Evolutionary conservation across 2,797 vertebrate genomes (phyloP), one percentile per base, ranked within the genome.

Genomic region (Allobates femoralis): DNA sequence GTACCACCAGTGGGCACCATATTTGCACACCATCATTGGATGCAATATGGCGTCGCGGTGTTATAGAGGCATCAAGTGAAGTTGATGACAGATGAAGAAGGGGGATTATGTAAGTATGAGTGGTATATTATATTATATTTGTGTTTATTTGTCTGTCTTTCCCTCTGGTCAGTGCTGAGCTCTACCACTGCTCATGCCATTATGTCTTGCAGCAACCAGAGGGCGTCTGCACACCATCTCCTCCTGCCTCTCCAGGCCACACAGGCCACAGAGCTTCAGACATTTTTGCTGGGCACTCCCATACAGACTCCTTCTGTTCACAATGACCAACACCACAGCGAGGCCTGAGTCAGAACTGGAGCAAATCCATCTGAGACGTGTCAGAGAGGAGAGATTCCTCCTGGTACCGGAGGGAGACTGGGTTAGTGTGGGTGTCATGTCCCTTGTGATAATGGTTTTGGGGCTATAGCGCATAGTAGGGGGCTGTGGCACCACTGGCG

Each of bases 361-460:
- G 28, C 93, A 93, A 0, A 95, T 98, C 81, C 94, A 92, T 3
- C 90, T 99, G 77, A 97, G 96, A 87, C 95, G 96, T 0, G 87
- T 97, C 32, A 96, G 96, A 32, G 95, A 93, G 3, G 93, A 94
- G 0, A 96, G 92, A 79, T 96, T 93, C 67, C 97, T 97, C 90
- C 94, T 94, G 14, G 95, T 98, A 71, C 97, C 98, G 7, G 92
- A 95, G 5, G 94, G 89, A 1, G 95, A 98, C 34, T 89, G 96
- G 94, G 98, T 99, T 90, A 95, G 96, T 34, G n/a, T n/a, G 5
- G 11, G 8, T 16, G 2, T 28, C 1, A 34, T 5, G 46, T 26
- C 51, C 15, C 75, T 56, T 8, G 51, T n/a, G n/a, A n/a, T n/a
- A n/a, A n/a, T 19, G n/a, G 53, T 12, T 7, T n/a, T 2, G n/a